phyloP scores from a whole-genome alignment of 2,113 vertebrate genomes.

The Piprites chloris region DNA sequence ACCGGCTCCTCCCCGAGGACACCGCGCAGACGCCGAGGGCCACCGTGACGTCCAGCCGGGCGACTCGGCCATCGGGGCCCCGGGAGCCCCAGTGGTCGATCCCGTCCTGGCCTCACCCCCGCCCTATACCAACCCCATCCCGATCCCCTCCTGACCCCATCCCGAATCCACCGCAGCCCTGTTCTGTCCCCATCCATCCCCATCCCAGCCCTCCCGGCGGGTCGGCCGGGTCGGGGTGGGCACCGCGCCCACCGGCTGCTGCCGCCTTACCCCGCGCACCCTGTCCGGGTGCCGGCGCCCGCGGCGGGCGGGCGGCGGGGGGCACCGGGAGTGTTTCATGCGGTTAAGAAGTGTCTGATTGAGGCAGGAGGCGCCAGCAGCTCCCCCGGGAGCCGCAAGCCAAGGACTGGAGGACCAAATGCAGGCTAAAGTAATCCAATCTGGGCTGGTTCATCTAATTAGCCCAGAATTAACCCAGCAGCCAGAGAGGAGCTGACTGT shows the following conservation, averaged over 20 bases:
- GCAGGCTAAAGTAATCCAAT: slow-evolving; percentile 88
- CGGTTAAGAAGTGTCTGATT: slow-evolving; percentile 83
- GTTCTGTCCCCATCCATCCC: not conserved
- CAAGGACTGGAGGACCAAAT: slow-evolving; percentile 86
- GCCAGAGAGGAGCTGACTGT: slow-evolving; percentile 64
- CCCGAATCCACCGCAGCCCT: not conserved
- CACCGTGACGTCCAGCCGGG: not conserved
- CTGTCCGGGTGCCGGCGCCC: slow-evolving; percentile 30
- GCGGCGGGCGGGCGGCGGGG: slow-evolving; percentile 5
- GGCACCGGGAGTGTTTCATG: slow-evolving; percentile 68
- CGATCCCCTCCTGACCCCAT: not conserved
- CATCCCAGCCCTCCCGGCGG: not conserved
- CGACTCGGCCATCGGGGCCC: not conserved
- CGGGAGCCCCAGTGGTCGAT: not conserved
- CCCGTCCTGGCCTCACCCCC: not conserved
- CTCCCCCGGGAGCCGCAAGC: slow-evolving; percentile 83
- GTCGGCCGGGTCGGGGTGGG: not conserved
- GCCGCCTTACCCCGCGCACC: slow-evolving; percentile 13
- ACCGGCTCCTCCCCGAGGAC: slow-evolving; percentile 3
- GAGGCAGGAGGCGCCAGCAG: slow-evolving; percentile 88
- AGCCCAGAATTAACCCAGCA: slow-evolving; percentile 82
- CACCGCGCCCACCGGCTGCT: not conserved
- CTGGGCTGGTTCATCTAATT: slow-evolving; percentile 81
- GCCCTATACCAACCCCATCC: not conserved
- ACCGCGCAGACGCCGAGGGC: not conserved